Evolutionary conservation across 2,888 invertebrate genomes (phyloP), one percentile per base, ranked within the genome.

Genomic region (Belgica antarctica): DNA sequence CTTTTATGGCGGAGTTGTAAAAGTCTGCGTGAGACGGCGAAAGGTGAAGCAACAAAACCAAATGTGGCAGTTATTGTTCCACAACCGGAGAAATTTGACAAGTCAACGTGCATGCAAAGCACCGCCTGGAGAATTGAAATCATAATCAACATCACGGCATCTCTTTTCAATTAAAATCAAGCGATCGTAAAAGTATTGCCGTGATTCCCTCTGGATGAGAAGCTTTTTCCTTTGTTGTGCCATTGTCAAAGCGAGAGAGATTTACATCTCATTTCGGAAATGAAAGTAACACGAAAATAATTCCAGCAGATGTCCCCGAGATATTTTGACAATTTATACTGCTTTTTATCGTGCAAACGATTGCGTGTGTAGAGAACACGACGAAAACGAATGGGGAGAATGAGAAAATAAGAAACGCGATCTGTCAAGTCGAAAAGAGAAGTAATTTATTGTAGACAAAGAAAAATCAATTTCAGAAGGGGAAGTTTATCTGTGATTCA

Each of bases 361-460:
- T 22, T 52, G 52, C 52, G 52, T 52, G 52, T 52, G 52, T 52
- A 12, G 41, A 52, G 52, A 5, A 31, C 34, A 31, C 5, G 34
- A 31, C 12, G 34, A 12, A 31, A 31, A 31, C 34, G 34, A 31
- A 31, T n/a, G n/a, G 41, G 22, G 12, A 52, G 52, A 52, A 52
- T 22, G 12, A 41, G 41, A 41, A 41, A 12, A 41, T 4, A n/a
- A 52, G 52, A 52, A 52, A n/a, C 52, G 52, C 52, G 52, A 52
- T 52, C 52, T 52, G 52, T 52, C 52, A 52, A 22, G 52, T 22
- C 12, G 22, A 22, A 52, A 52, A 22, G 52, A 7, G 2, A 8
- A 52, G 52, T 52, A 52, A 52, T 52, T 52, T 52, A 52, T 52
- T 52, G 52, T 52, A 52, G 52, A 52, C 52, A 52, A 52, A 52